Base-by-base conservation (phyloP, 2,797 vertebrate genomes). In the Neosalanx taihuensis region DNA sequence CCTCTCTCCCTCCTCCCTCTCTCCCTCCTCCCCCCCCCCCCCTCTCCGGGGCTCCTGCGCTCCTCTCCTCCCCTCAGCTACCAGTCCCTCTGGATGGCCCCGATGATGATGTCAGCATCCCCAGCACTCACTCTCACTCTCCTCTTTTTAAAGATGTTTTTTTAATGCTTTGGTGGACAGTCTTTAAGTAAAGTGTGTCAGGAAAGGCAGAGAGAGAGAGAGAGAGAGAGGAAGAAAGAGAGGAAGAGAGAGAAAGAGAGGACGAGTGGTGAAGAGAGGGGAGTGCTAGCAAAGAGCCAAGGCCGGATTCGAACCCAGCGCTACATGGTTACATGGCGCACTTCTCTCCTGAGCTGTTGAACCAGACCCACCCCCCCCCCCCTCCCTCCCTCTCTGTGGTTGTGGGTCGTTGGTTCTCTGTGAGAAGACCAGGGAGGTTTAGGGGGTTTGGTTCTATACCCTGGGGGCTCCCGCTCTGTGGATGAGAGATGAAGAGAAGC, bases 381-480 rank as follows among this genome's bases (percentile, higher is more conserved):
- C 23, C 23, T 1, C 23, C 23, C 23, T 26, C 23, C 23, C 73
- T 69, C 78, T 65, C 70, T 15, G 6, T 71, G 72, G 77, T 59
- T 70, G 71, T 76, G 71, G 33, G 57, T 61, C 3, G 20, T n/a
- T 57, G n/a, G 23, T n/a, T 41, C 1, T 13, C 0, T 12, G 72
- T 72, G 70, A 73, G 71, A 74, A 79, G 23, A 26, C 23, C 23
- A 26, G 1, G 86, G 76, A 79, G 65, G 75, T 85, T 80, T 3
- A 20, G 56, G 15, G 84, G 86, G 85, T 88, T 85, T 83, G 51
- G 18, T 53, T 57, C 78, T 74, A 83, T 75, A 80, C 59, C 78
- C 78, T 70, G 0, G 0, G 9, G 64, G 53, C 46, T 89, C 35
- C 35, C 6, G 35, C 86, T 89, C 87, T 89, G 87, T 89, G 86